A percentile compares a stretch with the other conserved stretches of the same genome.
Evolutionary conservation across 1,140 invertebrate species (phyloP).

Genomic region (Drosophila bifasciata): DNA sequence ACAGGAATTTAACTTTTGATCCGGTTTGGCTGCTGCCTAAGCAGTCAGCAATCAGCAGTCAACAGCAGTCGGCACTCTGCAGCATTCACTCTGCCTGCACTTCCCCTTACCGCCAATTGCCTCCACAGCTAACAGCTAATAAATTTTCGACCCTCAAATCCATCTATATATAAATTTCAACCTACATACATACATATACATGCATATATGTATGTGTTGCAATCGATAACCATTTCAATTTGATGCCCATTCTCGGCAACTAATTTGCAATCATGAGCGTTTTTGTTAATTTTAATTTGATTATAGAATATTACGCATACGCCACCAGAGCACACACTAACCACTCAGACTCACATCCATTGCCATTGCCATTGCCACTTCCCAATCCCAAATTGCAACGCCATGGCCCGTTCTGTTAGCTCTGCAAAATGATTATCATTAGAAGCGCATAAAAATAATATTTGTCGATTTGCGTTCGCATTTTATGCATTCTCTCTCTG

Average conservation of each 20-base stretch:
- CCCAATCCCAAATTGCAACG: no score
- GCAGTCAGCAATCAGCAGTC: slow-evolving; percentile 58
- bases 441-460: slow-evolving; percentile 71
- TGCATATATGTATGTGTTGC: neutral
- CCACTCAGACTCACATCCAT: neutral
- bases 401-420: slow-evolving; percentile 19
- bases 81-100: neutral
- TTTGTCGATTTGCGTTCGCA: slow-evolving; percentile 71
- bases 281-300: slow-evolving; percentile 81
- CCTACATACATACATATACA: no score
- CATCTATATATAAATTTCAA: slow-evolving; percentile 9
- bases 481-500: slow-evolving; percentile 52
- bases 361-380: slow-evolving; percentile 9
- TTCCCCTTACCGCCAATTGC: slow-evolving; percentile 2
- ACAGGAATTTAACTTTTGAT: slow-evolving; percentile 82
- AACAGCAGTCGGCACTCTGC: slow-evolving; percentile 6
- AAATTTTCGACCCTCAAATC: slow-evolving; percentile 21
- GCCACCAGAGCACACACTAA: slow-evolving; percentile 7
- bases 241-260: slow-evolving; percentile 63
- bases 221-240: slow-evolving; percentile 63
- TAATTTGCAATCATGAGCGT: slow-evolving; percentile 78
- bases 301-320: slow-evolving; percentile 58
- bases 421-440: slow-evolving; percentile 66
- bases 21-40: slow-evolving; percentile 64
- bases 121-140: slow-evolving; percentile 36